Evolutionary conservation across 1,140 invertebrate genomes (phyloP).

Genomic region (Doryteuthis pealeii): DNA sequence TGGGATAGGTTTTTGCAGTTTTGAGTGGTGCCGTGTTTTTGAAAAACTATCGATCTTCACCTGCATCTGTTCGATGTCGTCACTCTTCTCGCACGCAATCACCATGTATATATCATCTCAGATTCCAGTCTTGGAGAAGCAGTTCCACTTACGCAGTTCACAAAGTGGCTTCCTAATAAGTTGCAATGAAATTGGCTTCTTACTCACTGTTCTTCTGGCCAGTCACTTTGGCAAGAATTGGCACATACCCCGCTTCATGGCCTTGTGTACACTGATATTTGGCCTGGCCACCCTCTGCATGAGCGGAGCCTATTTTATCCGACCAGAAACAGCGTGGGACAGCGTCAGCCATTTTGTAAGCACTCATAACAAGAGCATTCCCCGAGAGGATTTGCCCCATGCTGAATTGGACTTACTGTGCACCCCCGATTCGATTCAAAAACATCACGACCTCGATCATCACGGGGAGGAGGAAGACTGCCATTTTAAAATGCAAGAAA

Average conservation of each 20-base stretch:
- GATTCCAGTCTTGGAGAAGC: constrained; percentile 35
- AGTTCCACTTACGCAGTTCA: constrained; percentile 33
- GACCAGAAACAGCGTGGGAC: background rate
- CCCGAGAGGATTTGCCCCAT: background rate
- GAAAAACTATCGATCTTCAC: constrained; percentile 17
- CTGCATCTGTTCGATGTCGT: constrained; percentile 11
- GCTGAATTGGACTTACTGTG: background rate
- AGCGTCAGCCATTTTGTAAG: background rate
- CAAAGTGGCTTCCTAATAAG: constrained; percentile 31
- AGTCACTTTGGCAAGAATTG: constrained; percentile 26
- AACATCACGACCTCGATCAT: background rate
- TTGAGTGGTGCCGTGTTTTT: background rate
- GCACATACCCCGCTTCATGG: constrained; percentile 33
- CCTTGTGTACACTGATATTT: constrained; percentile 21
- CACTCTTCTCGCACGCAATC: constrained; percentile 12
- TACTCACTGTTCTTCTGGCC: constrained; percentile 23
- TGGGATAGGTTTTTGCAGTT: constrained; percentile 5
- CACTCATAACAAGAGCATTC: background rate
- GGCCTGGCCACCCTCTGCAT: constrained; percentile 23
- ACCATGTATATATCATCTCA: constrained; percentile 30
- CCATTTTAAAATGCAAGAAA: background rate
- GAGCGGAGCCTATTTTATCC: background rate
- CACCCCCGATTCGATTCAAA: background rate
- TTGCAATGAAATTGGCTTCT: constrained; percentile 33
- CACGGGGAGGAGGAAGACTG: background rate